Conservation (phyloP, 2,113 vertebrate species). For the Capreolus pygargus region DNA sequence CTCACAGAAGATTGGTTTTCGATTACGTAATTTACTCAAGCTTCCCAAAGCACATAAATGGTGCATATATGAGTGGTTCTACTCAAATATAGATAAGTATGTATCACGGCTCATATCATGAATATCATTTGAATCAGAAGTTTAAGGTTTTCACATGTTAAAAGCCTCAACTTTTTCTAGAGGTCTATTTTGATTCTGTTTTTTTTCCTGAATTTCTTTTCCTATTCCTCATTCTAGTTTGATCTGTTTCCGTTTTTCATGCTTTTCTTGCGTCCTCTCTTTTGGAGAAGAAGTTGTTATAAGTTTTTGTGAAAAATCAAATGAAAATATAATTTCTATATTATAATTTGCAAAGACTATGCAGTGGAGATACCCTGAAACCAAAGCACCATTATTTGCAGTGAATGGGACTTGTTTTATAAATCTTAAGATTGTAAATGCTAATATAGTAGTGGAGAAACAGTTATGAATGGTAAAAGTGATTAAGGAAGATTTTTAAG, state of each 20-base stretch:
- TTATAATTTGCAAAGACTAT: slow-evolving; percentile 23
- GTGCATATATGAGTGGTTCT: slow-evolving; percentile 99
- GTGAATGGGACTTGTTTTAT: slow-evolving; percentile 14
- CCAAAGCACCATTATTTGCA: slow-evolving; percentile 9
- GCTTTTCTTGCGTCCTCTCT: background rate
- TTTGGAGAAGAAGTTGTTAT: background rate
- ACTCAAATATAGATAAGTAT: slow-evolving; percentile 99
- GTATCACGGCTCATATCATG: slow-evolving; percentile 37
- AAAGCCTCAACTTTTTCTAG: background rate
- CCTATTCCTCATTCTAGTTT: background rate
- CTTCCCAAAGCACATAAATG: slow-evolving; percentile 99
- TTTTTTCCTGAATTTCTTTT: background rate
- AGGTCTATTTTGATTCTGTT: background rate
- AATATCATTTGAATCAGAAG: slow-evolving; percentile 38
- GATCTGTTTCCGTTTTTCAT: background rate
- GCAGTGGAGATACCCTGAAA: background rate
- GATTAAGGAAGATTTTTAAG: slow-evolving; percentile 5
- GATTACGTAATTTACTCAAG: slow-evolving; percentile 96
- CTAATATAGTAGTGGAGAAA: background rate
- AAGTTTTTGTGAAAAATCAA: slow-evolving; percentile 21
- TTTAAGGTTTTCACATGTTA: slow-evolving; percentile 1
- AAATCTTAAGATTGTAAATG: background rate
- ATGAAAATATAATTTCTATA: slow-evolving; percentile 16
- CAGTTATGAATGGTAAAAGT: background rate
- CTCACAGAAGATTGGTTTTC: slow-evolving; percentile 96